Base-by-base conservation (phyloP, 2,113 vertebrate genomes). In the Machaerirhynchus nigripectus region DNA sequence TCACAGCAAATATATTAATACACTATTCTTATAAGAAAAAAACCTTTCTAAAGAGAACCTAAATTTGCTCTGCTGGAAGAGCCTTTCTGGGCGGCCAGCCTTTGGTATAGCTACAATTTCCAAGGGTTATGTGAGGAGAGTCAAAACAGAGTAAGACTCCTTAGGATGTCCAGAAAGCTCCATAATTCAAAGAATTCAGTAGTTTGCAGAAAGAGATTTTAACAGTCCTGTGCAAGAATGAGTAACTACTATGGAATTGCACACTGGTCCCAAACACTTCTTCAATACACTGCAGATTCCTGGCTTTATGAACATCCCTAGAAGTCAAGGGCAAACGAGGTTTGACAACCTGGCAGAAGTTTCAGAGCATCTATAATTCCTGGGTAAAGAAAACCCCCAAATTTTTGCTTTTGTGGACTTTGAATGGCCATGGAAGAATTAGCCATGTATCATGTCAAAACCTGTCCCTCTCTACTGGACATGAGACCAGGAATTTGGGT, bases 391-490 rank as follows among this genome's bases (percentile, higher is more conserved):
- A 46, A 50, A 24, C 1, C 1, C 6, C 30, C 3, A 30, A 3
- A 26, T 65, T 69, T 61, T 88, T 39, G 16, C 30, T 86, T 82
- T 46, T 30, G 8, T 23, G 8, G 21, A 52, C 23, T 65, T 63
- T 17, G 31, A 74, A 63, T 47, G 23, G 16, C 37, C 24, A 26
- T 15, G 6, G 39, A 78, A 92, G 24, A 33, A 60, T 55, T 60
- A 81, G 11, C 28, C 24, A n/a, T 10, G 5, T 28, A 46, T 55
- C 47, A 13, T 19, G 19, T 23, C 42, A 52, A 67, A 73, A 83
- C 22, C 7, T 12, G 1, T 7, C 15, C 12, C 20, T 52, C 40
- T 35, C 18, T 60, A 8, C 4, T 0, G 1, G 24, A 37, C 1
- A 3, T 9, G 8, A 73, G 39, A 67, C 1, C 1, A 12, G 24